These are phyloP conservation scores for Drosophila parabipectinata DNA, from an alignment of 1,140 invertebrate species.

Conservation along the genomic window DNA sequence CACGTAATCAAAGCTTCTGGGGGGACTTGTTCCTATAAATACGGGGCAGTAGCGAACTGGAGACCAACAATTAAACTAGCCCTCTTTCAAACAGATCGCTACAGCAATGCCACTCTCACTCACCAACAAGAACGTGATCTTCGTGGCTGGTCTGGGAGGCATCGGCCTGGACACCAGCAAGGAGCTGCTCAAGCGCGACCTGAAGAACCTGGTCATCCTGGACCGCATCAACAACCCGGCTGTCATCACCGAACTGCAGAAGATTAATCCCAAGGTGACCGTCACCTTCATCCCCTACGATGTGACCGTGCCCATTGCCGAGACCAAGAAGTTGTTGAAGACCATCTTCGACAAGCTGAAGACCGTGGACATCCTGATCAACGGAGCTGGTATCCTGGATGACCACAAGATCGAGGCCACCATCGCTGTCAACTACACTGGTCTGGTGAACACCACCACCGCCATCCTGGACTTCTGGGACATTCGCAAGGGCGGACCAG, in stretches of 20 bases:
- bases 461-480: conserved; percentile 85
- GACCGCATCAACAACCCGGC: conserved; percentile 71
- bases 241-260: conserved; percentile 64
- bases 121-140: conserved; percentile 75
- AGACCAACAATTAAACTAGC: conserved; percentile 25
- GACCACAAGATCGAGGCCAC: conserved; percentile 76
- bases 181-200: conserved; percentile 58
- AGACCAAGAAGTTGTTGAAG: conserved; percentile 60
- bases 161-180: conserved; percentile 73
- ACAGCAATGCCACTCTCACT: conserved; percentile 52
- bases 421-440: conserved; percentile 79
- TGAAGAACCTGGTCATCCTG: conserved; percentile 72
- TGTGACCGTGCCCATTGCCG: conserved; percentile 60
- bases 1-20: conserved; percentile 23
- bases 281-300: conserved; percentile 72
- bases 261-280: conserved; percentile 72
- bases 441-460: conserved; percentile 74
- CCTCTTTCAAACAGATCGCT: conserved; percentile 35
- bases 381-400: conserved; percentile 76
- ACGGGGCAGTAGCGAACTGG: conserved; percentile 18
- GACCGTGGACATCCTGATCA: conserved; percentile 75
- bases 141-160: conserved; percentile 74
- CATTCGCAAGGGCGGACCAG: conserved; percentile 86
- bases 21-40: conserved; percentile 55
- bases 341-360: conserved; percentile 67